These are phyloP conservation scores for Podilymbus podiceps DNA, from an alignment of 2,113 vertebrate genomes.

Conservation along the genomic window DNA sequence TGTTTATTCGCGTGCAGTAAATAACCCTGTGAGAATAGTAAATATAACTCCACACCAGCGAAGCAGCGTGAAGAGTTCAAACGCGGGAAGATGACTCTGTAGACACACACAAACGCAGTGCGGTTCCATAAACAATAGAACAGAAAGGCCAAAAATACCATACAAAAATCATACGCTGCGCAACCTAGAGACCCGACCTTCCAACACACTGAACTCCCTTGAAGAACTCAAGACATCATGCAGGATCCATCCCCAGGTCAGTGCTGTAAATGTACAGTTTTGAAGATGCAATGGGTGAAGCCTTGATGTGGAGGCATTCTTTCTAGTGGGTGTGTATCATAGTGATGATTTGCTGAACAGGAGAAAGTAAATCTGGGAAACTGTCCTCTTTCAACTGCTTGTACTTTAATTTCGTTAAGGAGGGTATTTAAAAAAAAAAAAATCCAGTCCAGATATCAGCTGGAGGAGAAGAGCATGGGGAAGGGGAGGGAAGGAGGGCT, in stretches of 20 bases:
- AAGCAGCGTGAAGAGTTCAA: constrained; percentile 13
- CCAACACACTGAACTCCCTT: neutral
- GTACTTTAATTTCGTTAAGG: neutral
- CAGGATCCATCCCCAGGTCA: neutral
- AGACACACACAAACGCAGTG: neutral
- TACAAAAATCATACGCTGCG: neutral
- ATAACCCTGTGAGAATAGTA: constrained; percentile 54
- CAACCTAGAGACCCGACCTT: neutral
- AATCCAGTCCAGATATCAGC: neutral
- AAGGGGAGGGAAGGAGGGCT: neutral
- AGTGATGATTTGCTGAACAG: neutral
- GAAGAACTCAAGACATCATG: neutral
- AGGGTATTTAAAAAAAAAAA: neutral
- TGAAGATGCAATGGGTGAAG: neutral
- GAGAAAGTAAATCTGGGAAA: neutral
- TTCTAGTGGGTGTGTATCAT: neutral
- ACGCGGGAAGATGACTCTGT: neutral
- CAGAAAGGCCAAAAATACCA: neutral
- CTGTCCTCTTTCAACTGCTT: neutral
- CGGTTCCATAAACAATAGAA: neutral
- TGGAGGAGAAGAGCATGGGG: neutral
- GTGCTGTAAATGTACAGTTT: neutral
- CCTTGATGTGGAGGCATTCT: neutral
- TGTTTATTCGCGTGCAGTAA: constrained; percentile 55
- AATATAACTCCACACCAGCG: neutral